These are phyloP conservation scores for Gymnodraco acuticeps DNA, from an alignment of 2,797 vertebrate genomes.

Conservation along the genomic window DNA sequence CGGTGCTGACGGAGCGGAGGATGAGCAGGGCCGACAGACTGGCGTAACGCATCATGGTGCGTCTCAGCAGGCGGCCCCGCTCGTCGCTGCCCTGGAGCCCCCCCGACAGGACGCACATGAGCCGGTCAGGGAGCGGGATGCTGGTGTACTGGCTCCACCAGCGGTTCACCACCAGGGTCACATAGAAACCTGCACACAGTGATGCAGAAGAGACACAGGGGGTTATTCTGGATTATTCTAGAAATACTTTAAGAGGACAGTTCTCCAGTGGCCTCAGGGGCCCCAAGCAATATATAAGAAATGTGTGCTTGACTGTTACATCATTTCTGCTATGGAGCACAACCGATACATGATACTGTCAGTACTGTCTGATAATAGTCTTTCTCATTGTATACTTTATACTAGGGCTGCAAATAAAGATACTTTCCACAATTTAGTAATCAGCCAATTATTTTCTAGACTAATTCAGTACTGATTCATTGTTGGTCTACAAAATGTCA, in stretches of 20 bases:
- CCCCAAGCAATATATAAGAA: neutral
- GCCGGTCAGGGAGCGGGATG: slow-evolving; percentile 89
- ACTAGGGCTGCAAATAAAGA: no score
- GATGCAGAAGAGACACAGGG: neutral
- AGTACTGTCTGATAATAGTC: neutral
- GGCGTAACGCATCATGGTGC: slow-evolving; percentile 90
- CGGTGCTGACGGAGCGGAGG: slow-evolving; percentile 90
- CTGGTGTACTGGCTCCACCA: slow-evolving; percentile 93
- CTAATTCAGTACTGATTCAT: no score
- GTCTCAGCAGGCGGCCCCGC: slow-evolving; percentile 88
- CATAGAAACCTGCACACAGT: slow-evolving; percentile 88
- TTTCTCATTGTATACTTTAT: neutral
- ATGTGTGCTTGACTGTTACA: neutral
- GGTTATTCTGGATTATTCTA: neutral
- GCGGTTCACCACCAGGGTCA: slow-evolving; percentile 92
- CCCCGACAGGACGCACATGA: slow-evolving; percentile 89
- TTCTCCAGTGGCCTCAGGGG: neutral
- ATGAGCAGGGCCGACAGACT: slow-evolving; percentile 90
- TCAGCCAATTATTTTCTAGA: no score
- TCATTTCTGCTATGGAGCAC: neutral
- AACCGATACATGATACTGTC: neutral
- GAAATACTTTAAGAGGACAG: no score
- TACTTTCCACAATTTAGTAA: no score
- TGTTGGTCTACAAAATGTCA: no score
- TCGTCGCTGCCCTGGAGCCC: slow-evolving; percentile 88